Evolutionary conservation across 2,113 vertebrate species (phyloP).

Genomic region (Bostrychus sinensis): DNA sequence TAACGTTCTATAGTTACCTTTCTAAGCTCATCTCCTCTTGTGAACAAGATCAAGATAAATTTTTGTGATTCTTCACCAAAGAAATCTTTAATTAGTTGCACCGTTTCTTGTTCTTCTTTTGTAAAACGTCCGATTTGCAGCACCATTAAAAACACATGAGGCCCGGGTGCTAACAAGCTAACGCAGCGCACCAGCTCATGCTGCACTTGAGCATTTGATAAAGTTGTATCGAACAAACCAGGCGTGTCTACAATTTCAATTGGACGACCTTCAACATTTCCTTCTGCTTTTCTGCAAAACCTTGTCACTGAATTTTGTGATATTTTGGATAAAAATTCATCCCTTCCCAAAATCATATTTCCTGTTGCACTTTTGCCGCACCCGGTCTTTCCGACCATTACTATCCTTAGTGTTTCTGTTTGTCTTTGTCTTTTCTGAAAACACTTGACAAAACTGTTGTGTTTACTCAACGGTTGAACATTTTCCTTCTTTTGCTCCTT

Average conservation of each 20-base stretch:
- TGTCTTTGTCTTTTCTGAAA: no score
- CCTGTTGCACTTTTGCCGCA: slow-evolving; percentile 50
- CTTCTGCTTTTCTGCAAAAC: slow-evolving; percentile 4
- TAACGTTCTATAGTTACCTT: background rate
- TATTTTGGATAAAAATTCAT: background rate
- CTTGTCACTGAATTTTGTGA: slow-evolving; percentile 5
- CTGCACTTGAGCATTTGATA: background rate
- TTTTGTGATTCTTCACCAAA: slow-evolving; percentile 50
- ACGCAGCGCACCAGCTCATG: slow-evolving; percentile 46
- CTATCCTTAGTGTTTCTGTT: background rate
- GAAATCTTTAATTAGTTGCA: slow-evolving; percentile 40
- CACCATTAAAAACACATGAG: slow-evolving; percentile 64
- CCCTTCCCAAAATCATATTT: slow-evolving; percentile 34
- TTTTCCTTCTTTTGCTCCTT: no score
- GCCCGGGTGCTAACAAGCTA: slow-evolving; percentile 52
- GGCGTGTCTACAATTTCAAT: slow-evolving; percentile 39
- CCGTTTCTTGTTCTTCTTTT: slow-evolving; percentile 37
- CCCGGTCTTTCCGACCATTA: slow-evolving; percentile 46
- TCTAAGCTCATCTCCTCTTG: slow-evolving; percentile 47
- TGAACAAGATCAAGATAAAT: slow-evolving; percentile 53
- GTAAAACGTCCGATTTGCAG: slow-evolving; percentile 55
- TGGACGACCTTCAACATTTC: background rate
- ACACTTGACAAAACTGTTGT: no score
- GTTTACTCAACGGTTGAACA: no score
- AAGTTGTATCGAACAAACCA: slow-evolving; percentile 33